These are phyloP conservation scores for Microtus richardsoni DNA, from an alignment of 2,113 vertebrate species.

Conservation along the genomic window DNA sequence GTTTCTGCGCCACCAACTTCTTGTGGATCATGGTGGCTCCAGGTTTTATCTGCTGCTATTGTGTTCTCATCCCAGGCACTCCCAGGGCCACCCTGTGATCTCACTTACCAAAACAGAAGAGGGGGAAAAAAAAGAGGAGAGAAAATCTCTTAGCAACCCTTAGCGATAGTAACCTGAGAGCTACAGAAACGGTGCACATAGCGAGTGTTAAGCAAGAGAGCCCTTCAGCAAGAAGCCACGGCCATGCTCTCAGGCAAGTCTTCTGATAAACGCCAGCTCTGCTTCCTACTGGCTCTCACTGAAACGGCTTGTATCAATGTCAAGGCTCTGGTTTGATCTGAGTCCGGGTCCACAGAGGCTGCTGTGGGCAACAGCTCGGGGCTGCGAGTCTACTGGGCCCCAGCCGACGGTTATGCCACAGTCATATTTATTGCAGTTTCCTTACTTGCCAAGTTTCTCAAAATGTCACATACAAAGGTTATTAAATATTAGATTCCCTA, in stretches of 20 bases:
- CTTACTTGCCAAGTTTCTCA: not conserved
- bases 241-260: not conserved
- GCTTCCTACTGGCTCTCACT: not conserved
- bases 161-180: not conserved
- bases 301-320: not conserved
- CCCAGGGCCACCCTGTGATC: not conserved
- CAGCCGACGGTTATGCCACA: not conserved
- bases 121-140: not conserved
- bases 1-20: not conserved
- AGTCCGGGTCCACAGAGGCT: not conserved
- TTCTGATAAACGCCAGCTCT: not conserved
- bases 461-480: not conserved
- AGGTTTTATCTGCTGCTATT: not conserved
- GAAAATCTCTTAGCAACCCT: not conserved
- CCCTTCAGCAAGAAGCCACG: not conserved
- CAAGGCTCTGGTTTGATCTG: not conserved
- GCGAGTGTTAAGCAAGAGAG: not conserved
- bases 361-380: not conserved
- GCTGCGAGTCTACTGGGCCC: not conserved
- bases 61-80: not conserved
- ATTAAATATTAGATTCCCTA: not conserved
- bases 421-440: not conserved
- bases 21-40: not conserved
- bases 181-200: accelerated
- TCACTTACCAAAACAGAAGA: not conserved